phyloP scores from a whole-genome alignment of 1,140 invertebrate species.

The Callitettix versicolor region DNA sequence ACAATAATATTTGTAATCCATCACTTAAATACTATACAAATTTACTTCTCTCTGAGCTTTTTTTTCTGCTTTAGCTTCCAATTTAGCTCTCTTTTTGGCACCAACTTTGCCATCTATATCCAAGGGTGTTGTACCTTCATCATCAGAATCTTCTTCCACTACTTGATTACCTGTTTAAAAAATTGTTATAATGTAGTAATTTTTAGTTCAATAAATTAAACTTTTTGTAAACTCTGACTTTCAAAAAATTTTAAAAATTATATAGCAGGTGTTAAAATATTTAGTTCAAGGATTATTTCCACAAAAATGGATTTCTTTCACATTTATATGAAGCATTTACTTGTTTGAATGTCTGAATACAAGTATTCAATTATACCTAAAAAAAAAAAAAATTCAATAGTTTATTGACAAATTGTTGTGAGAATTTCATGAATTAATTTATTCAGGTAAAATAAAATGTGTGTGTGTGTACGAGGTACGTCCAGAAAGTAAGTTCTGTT shows the following conservation, averaged over 20 bases:
- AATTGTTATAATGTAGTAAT: not conserved
- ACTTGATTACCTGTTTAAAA: not conserved
- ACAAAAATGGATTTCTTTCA: not conserved
- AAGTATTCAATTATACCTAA: no score
- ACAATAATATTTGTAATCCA: no score
- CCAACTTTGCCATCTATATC: constrained; percentile 71
- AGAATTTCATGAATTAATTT: no score
- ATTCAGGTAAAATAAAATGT: no score
- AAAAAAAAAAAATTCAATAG: no score
- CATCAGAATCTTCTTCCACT: constrained; percentile 13
- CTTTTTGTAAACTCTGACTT: not conserved
- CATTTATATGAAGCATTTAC: not conserved
- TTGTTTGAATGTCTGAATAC: no score
- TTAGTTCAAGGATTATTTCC: not conserved
- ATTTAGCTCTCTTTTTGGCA: constrained; percentile 81
- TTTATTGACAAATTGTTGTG: no score
- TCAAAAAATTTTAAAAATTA: not conserved
- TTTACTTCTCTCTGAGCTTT: constrained; percentile 67
- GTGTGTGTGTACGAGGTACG: no score
- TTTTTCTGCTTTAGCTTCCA: constrained; percentile 87
- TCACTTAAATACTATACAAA: no score
- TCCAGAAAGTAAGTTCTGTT: no score
- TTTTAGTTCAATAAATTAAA: not conserved
- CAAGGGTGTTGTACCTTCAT: constrained; percentile 3
- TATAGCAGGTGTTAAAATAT: not conserved